phyloP scores from a whole-genome alignment of 53 echinoderm and acorn worm species.

The Glandiceps talaboti region DNA sequence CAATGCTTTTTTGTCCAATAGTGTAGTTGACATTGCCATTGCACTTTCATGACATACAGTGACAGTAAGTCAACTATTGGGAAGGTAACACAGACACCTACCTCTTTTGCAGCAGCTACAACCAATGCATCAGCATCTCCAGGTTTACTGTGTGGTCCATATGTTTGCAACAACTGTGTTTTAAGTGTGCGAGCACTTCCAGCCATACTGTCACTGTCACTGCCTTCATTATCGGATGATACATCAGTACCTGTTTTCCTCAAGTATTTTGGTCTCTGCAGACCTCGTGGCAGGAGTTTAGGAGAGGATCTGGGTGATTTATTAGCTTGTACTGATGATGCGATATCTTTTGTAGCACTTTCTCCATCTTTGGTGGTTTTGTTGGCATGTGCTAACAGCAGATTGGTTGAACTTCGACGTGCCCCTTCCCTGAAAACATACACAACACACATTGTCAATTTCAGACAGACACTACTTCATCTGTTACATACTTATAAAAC shows the following conservation, averaged over 20 bases:
- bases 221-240: background rate
- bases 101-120: conserved; percentile 92
- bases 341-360: background rate
- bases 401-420: background rate
- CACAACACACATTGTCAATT: too few species aligned
- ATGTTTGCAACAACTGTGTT: background rate
- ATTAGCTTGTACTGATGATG: background rate
- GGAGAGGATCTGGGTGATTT: background rate
- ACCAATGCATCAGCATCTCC: conserved; percentile 88
- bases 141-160: background rate
- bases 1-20: too few species aligned
- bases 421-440: background rate
- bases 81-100: conserved; percentile 3
- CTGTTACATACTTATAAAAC: too few species aligned
- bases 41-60: too few species aligned
- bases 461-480: too few species aligned
- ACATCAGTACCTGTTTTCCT: background rate
- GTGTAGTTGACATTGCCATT: too few species aligned
- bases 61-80: too few species aligned
- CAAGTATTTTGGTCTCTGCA: background rate
- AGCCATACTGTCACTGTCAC: background rate
- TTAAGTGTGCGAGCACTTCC: background rate
- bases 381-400: background rate
- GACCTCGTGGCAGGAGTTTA: background rate
- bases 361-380: background rate